These are phyloP conservation scores for Abscondita cerata DNA, from an alignment of 2,888 invertebrate genomes.

Conservation along the genomic window DNA sequence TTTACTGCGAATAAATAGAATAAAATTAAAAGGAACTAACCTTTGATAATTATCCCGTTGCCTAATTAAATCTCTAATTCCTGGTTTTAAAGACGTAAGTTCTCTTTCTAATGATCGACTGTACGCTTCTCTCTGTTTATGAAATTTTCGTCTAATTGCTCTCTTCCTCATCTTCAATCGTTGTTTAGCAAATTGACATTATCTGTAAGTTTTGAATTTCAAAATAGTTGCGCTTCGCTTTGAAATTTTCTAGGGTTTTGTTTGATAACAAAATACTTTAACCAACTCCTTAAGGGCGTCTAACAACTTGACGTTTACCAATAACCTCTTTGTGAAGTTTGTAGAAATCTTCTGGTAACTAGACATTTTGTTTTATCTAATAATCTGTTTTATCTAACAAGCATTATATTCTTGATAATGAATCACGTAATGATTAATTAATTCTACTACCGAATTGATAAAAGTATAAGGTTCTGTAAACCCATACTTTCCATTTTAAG, in stretches of 20 bases:
- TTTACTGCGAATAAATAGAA: too few species aligned
- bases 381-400: constrained; percentile 83
- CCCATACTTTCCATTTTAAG: constrained; percentile 89
- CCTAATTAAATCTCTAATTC: constrained; percentile 78
- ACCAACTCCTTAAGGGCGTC: constrained; percentile 90
- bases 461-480: constrained; percentile 88
- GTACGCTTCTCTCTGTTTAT: constrained; percentile 78
- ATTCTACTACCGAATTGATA: constrained; percentile 83
- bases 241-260: constrained; percentile 81
- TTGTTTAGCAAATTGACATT: constrained; percentile 77
- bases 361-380: constrained; percentile 77
- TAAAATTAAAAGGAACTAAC: too few species aligned
- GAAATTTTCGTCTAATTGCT: constrained; percentile 82
- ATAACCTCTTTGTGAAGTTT: constrained; percentile 80
- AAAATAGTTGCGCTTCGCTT: constrained; percentile 81
- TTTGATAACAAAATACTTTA: constrained; percentile 88
- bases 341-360: constrained; percentile 77
- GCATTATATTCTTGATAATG: constrained; percentile 93
- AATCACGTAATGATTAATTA: constrained; percentile 90
- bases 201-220: constrained; percentile 79
- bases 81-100: constrained; percentile 88
- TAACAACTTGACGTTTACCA: constrained; percentile 83
- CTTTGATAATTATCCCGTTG: constrained; percentile 82
- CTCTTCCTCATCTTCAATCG: constrained; percentile 74
- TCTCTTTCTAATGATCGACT: constrained; percentile 85